Percentiles rank a stretch among this genome's conserved stretches.
phyloP scores from a whole-genome alignment of 2,888 invertebrate genomes.

The Diaphora mendica region DNA sequence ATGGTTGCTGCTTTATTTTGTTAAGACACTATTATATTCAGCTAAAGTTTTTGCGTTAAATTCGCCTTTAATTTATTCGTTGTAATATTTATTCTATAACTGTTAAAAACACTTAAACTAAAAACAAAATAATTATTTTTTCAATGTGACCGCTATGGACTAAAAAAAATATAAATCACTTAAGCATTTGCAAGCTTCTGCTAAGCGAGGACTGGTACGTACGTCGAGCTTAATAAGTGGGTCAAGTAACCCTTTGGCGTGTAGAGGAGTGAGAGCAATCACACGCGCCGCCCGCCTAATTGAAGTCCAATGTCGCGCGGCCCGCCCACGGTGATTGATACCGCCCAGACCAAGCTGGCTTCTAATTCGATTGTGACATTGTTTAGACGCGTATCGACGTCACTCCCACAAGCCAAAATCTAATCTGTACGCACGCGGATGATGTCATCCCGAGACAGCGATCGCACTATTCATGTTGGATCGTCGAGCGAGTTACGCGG shows the following conservation, averaged over 20 bases:
- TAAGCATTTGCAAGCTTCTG: conserved; percentile 69
- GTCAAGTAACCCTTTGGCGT: conserved; percentile 84
- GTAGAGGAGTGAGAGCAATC: conserved; percentile 82
- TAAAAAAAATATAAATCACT: conserved; percentile 67
- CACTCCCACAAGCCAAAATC: conserved; percentile 65
- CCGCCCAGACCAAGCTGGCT: conserved; percentile 75
- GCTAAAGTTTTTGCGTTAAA: conserved; percentile 52
- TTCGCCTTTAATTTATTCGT: conserved; percentile 20
- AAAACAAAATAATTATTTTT: not conserved
- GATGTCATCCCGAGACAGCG: conserved; percentile 67
- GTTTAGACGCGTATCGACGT: conserved; percentile 74
- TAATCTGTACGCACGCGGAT: conserved; percentile 65
- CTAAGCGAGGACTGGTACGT: conserved; percentile 64
- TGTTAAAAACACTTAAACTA: conserved; percentile 13
- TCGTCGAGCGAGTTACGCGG: conserved; percentile 62
- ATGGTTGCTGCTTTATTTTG: conserved; percentile 68
- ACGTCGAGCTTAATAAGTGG: conserved; percentile 78
- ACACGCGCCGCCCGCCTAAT: conserved; percentile 84
- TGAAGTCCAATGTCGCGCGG: conserved; percentile 85
- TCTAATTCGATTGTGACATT: conserved; percentile 83
- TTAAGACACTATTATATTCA: conserved; percentile 56
- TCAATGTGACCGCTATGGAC: conserved; percentile 8
- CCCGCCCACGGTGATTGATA: conserved; percentile 85
- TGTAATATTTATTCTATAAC: not conserved
- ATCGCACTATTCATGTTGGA: conserved; percentile 61